These are phyloP conservation scores for Acromyrmex charruanus DNA, from an alignment of 1,140 invertebrate genomes.

Conservation along the genomic window DNA sequence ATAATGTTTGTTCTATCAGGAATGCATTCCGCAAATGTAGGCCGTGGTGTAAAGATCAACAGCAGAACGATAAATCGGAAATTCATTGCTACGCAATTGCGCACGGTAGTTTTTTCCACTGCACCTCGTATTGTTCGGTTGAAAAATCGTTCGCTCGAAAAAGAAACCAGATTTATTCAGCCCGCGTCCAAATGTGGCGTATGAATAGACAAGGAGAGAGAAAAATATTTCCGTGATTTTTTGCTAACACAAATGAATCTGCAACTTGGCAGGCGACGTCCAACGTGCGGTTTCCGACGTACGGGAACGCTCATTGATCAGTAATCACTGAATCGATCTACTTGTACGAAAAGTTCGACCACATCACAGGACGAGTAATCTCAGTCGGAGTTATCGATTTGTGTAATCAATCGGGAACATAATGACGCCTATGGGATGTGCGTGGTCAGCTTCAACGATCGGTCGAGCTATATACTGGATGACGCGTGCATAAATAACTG, in stretches of 20 bases:
- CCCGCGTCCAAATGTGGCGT: slow-evolving; percentile 31
- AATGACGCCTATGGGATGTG: slow-evolving; percentile 20
- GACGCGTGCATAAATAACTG: slow-evolving; percentile 59
- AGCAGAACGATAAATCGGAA: slow-evolving; percentile 34
- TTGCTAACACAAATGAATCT: slow-evolving; percentile 58
- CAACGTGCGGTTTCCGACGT: background rate
- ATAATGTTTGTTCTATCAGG: background rate
- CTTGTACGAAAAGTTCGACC: slow-evolving; percentile 1
- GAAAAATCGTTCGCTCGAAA: slow-evolving; percentile 55
- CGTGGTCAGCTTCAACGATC: background rate
- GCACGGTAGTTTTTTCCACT: slow-evolving; percentile 11
- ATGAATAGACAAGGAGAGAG: slow-evolving; percentile 51
- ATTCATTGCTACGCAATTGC: slow-evolving; percentile 53
- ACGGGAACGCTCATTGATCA: slow-evolving; percentile 14
- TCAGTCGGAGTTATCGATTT: slow-evolving; percentile 30
- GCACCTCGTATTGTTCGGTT: slow-evolving; percentile 39
- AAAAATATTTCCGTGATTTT: slow-evolving; percentile 50
- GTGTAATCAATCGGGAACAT: slow-evolving; percentile 24
- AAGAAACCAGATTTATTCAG: slow-evolving; percentile 55
- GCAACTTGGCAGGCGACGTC: slow-evolving; percentile 52
- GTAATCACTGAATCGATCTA: slow-evolving; percentile 39
- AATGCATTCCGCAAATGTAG: background rate
- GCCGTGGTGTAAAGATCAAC: slow-evolving; percentile 2
- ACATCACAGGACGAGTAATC: background rate
- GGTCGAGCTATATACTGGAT: background rate